Percentiles rank a stretch among this genome's conserved stretches.
Evolutionary conservation across 2,113 vertebrate species (phyloP).

Genomic region (Rhynchopsitta pachyrhyncha): DNA sequence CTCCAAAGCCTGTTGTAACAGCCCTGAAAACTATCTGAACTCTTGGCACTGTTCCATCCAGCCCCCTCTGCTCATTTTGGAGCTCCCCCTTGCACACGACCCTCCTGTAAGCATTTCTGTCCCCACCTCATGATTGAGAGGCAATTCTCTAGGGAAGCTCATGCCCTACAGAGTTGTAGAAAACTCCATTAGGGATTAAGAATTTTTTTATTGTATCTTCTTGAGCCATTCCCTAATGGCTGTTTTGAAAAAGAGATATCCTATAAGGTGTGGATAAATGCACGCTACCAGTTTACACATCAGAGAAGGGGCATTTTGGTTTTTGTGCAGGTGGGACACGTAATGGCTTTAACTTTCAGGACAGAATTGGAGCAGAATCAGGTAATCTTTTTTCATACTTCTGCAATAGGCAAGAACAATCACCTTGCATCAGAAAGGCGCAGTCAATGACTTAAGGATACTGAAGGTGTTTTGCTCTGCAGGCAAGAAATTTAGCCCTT

Average conservation of each 20-base stretch:
- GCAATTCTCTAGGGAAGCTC: not conserved
- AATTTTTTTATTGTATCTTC: not conserved
- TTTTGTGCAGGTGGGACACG: not conserved
- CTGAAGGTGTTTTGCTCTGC: not conserved
- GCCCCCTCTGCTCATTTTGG: not conserved
- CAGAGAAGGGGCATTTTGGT: not conserved
- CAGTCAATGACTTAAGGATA: not conserved
- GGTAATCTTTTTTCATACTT: not conserved
- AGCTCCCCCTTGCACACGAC: not conserved
- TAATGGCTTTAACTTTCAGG: not conserved
- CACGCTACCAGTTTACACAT: not conserved
- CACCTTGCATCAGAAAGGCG: not conserved
- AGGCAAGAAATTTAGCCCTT: not conserved
- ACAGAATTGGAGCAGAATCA: not conserved
- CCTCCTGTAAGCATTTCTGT: not conserved
- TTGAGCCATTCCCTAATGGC: not conserved
- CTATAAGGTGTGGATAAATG: not conserved
- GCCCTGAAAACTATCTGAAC: not conserved
- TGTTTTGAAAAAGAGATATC: not conserved
- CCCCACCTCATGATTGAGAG: not conserved
- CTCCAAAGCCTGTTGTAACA: not conserved
- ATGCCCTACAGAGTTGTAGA: not conserved
- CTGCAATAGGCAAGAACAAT: not conserved
- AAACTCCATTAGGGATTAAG: not conserved
- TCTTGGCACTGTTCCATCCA: not conserved